Conservation (phyloP, 2,113 vertebrate species). For the Capreolus pygargus region DNA sequence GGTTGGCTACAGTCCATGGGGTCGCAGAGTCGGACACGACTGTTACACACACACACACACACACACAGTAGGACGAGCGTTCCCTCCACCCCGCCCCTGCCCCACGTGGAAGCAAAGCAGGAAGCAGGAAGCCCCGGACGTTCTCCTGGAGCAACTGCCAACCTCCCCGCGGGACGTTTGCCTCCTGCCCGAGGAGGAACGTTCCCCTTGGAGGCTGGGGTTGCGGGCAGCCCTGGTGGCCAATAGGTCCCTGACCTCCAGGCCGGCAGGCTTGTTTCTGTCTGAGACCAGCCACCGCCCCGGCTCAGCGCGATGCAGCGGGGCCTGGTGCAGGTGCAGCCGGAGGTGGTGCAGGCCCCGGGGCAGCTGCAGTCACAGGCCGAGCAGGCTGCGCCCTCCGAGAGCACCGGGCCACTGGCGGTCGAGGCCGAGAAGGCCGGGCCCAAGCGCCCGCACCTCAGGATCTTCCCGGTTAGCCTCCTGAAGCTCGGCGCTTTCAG, state of each 20-base stretch:
- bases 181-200: neutral
- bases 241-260: accelerated
- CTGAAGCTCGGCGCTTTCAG: accelerated
- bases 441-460: accelerated
- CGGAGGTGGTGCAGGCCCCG: accelerated
- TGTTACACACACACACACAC: too few relatives aligned
- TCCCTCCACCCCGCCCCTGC: neutral
- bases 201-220: neutral
- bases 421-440: accelerated
- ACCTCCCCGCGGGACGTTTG: neutral
- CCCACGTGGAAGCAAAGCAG: neutral
- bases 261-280: neutral
- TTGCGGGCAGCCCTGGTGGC: accelerated
- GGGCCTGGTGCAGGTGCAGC: accelerated
- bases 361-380: accelerated
- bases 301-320: accelerated
- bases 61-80: neutral
- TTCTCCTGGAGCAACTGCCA: neutral
- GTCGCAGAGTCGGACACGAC: neutral
- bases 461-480: accelerated
- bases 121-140: neutral
- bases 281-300: neutral
- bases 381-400: accelerated
- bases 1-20: neutral
- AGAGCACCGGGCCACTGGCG: accelerated